A percentile compares a stretch with the other conserved stretches of the same genome.
These are phyloP conservation scores for Platypus cylindrus DNA, from an alignment of 2,888 invertebrate species.

Conservation along the genomic window DNA sequence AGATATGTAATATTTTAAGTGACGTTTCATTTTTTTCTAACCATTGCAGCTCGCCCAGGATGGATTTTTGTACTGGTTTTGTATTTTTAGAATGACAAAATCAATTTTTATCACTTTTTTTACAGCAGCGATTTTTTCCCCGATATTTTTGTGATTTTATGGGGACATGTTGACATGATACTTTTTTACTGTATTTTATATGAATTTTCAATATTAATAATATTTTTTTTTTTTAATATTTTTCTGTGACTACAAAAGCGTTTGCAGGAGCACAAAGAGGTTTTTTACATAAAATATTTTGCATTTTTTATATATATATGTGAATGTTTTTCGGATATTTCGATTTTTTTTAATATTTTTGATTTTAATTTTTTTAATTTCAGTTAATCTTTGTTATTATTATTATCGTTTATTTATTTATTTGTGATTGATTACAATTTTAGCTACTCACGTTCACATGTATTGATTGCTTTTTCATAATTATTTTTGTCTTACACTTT, in stretches of 20 bases:
- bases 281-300: slow-evolving; percentile 25
- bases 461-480: slow-evolving; percentile 45
- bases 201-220: no score
- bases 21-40: slow-evolving; percentile 33
- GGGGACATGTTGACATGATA: slow-evolving; percentile 9
- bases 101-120: slow-evolving; percentile 21
- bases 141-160: slow-evolving; percentile 17
- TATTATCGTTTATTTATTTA: slow-evolving; percentile 17
- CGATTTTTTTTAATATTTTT: slow-evolving; percentile 18
- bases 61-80: slow-evolving; percentile 30
- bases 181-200: slow-evolving; percentile 15
- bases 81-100: slow-evolving; percentile 14
- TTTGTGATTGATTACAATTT: slow-evolving; percentile 27
- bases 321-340: slow-evolving; percentile 24
- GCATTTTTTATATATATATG: slow-evolving; percentile 22
- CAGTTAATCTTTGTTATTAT: slow-evolving; percentile 26
- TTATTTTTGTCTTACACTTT: slow-evolving; percentile 30
- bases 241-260: slow-evolving; percentile 40
- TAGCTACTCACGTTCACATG: slow-evolving; percentile 59
- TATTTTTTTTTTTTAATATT: slow-evolving; percentile 18
- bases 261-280: slow-evolving; percentile 37
- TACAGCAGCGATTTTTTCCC: slow-evolving; percentile 29
- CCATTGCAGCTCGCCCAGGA: slow-evolving; percentile 36
- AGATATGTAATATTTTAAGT: slow-evolving; percentile 31
- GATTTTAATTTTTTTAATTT: slow-evolving; percentile 20